Base-by-base conservation (phyloP, 2,797 vertebrate species). In the Falco peregrinus region DNA sequence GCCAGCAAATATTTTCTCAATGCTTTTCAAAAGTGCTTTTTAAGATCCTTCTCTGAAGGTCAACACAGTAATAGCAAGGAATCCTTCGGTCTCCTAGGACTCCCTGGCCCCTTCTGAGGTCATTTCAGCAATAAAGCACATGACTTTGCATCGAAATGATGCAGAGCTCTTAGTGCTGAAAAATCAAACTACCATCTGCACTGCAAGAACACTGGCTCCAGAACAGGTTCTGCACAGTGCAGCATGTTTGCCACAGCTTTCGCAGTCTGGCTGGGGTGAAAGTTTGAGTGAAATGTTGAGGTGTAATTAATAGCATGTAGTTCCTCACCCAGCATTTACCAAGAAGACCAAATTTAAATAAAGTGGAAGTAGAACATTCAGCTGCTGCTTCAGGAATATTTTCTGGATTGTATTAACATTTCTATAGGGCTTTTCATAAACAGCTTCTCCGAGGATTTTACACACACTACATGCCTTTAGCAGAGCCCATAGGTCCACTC, bases 381-480 rank as follows among this genome's bases (percentile, higher is more conserved):
- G 33, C 63, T 94, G 57, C 80, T 85, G 39, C 83, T 90, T 91
- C 87, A 93, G 45, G 93, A 89, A 89, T 0, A n/a, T 90, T 95
- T 97, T 84, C 81, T 95, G 89, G 68, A 61, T 47, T 54, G 16
- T 86, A 90, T 8, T 68, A 68, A 54, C 60, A 74, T 95, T 86
- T 94, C 74, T 64, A 26, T 15, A 93, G 47, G 88, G 78, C 45
- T 84, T 89, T 96, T 88, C 43, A 63, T 68, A 47, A 81, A 25
- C 16, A 57, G 68, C 53, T 81, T 93, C 64, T 91, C 41, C 45
- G 48, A 89, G 75, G 84, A 75, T 88, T 84, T 95, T 63, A 56
- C 71, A 41, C 24, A 61, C 19, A 41, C 56, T 75, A 68, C 21
- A 8, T 61, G 80, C 28, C 35, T 63, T 87, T 60, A 65, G 71